A percentile compares a stretch with the other conserved stretches of the same genome.
phyloP scores from a whole-genome alignment of 23 tunicate genomes.

The Diplosoma virens region DNA sequence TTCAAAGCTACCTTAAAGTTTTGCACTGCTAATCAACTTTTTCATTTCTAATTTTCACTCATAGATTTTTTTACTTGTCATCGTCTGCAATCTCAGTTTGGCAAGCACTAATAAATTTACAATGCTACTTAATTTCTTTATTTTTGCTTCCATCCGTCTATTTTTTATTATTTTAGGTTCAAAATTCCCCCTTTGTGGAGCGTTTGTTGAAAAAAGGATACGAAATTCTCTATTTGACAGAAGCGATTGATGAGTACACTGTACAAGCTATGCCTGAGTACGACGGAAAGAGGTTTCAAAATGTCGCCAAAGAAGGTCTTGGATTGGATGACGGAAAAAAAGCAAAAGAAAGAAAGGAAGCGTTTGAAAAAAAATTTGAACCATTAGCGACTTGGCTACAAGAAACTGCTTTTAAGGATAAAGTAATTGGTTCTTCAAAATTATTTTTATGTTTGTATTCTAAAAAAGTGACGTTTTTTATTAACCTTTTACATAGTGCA shows the following conservation, averaged over 20 bases:
- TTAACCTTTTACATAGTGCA: too few relatives aligned
- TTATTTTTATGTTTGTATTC: background rate
- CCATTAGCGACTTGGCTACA: conserved; percentile 87
- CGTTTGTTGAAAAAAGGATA: conserved; percentile 89
- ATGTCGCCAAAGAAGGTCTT: conserved; percentile 98
- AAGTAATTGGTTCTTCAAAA: too few relatives aligned
- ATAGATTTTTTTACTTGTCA: too few relatives aligned
- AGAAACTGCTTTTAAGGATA: conserved; percentile 75
- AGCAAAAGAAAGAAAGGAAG: conserved; percentile 90
- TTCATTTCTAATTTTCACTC: too few relatives aligned
- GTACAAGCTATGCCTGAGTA: conserved; percentile 97
- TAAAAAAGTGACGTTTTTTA: background rate
- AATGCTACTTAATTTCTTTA: too few relatives aligned
- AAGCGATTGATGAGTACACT: conserved; percentile 98
- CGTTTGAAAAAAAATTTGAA: conserved; percentile 77
- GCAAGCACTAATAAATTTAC: too few relatives aligned
- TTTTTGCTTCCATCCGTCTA: too few relatives aligned
- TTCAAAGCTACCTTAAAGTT: too few relatives aligned
- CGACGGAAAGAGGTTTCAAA: conserved; percentile 95
- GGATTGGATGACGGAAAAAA: conserved; percentile 93
- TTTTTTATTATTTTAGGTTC: conserved; percentile 50
- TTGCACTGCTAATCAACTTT: too few relatives aligned
- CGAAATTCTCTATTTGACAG: conserved; percentile 89
- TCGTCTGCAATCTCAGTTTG: too few relatives aligned
- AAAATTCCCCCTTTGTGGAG: conserved; percentile 95